A percentile compares a stretch with the other conserved stretches of the same genome.
These are phyloP conservation scores for Hyles vespertilio DNA, from an alignment of 1,140 invertebrate species.

Conservation along the genomic window DNA sequence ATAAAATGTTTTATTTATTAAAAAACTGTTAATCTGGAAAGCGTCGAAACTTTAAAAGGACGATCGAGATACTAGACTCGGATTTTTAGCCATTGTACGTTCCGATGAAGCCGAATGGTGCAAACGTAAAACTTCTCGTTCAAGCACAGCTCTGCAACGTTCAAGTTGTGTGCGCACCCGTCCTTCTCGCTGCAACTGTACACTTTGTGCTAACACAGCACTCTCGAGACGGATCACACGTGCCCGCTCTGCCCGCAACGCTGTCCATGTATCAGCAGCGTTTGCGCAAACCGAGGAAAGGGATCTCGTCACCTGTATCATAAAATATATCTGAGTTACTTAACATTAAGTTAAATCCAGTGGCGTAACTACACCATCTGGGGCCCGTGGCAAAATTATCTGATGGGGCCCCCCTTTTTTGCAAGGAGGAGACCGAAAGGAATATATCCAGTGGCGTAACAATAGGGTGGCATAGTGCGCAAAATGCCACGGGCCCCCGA, in stretches of 20 bases:
- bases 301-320: constrained; percentile 42
- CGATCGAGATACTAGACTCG: constrained; percentile 35
- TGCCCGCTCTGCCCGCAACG: constrained; percentile 47
- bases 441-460: too few relatives aligned
- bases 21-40: too few relatives aligned
- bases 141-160: constrained; percentile 47
- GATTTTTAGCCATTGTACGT: constrained; percentile 19
- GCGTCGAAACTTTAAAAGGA: too few relatives aligned
- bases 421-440: too few relatives aligned
- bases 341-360: too few relatives aligned
- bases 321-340: not conserved
- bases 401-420: too few relatives aligned
- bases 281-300: constrained; percentile 48
- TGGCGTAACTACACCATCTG: too few relatives aligned
- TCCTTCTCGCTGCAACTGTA: constrained; percentile 55
- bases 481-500: too few relatives aligned
- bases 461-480: too few relatives aligned
- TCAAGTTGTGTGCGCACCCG: constrained; percentile 61
- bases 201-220: constrained; percentile 49
- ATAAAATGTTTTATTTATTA: too few relatives aligned
- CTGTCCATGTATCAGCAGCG: constrained; percentile 55
- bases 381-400: too few relatives aligned
- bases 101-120: constrained; percentile 15
- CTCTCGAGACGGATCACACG: constrained; percentile 54
- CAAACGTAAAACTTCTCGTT: constrained; percentile 46